These are phyloP conservation scores for Macrochelys suwanniensis DNA, from an alignment of 2,797 vertebrate genomes.

Conservation along the genomic window DNA sequence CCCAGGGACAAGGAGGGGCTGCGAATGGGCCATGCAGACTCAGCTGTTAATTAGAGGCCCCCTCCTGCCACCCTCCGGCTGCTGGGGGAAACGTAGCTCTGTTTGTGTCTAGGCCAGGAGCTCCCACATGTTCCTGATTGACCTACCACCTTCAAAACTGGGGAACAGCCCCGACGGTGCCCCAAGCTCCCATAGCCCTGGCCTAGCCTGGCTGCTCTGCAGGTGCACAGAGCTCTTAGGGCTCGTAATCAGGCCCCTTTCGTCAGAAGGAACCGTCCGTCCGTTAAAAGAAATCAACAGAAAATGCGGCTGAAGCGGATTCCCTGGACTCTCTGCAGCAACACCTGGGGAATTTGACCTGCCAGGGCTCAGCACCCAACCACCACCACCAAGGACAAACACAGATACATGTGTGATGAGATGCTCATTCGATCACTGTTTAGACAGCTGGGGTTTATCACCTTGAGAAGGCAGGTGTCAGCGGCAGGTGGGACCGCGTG, in stretches of 20 bases:
- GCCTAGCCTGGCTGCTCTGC: neutral
- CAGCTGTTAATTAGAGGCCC: neutral
- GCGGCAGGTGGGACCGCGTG: neutral
- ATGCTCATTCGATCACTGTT: neutral
- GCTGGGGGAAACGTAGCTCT: neutral
- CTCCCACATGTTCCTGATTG: neutral
- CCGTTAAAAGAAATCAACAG: neutral
- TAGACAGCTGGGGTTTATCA: neutral
- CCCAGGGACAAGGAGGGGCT: neutral
- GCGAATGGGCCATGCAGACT: no score
- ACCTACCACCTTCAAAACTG: neutral
- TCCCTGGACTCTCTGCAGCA: conserved; percentile 7
- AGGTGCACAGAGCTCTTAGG: neutral
- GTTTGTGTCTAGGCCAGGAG: neutral
- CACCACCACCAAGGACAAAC: neutral
- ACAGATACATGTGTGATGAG: neutral
- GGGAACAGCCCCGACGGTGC: neutral
- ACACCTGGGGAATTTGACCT: neutral
- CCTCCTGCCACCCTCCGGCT: no score
- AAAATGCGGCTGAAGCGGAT: neutral
- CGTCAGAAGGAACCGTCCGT: conserved; percentile 2
- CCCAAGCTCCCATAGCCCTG: neutral
- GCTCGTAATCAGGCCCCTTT: neutral
- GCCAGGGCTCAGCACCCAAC: neutral
- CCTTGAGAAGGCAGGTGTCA: neutral